These are phyloP conservation scores for Crambe crambe DNA, from an alignment of 37 sponge, comb jelly and placozoan genomes.

Conservation along the genomic window DNA sequence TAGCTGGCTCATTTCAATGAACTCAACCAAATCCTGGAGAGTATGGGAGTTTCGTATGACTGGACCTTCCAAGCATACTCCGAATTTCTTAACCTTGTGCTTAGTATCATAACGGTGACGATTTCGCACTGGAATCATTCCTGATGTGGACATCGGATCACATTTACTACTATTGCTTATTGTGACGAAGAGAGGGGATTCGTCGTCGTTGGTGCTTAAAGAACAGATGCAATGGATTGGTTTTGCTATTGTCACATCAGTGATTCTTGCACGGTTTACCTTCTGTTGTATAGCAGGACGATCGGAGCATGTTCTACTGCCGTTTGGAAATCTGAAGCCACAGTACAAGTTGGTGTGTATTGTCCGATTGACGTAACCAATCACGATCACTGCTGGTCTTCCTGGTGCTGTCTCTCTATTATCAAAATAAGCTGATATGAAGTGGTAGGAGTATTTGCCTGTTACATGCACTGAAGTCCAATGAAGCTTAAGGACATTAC, in stretches of 20 bases:
- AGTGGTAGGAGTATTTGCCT: neutral
- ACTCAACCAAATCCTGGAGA: neutral
- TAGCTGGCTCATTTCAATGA: conserved; percentile 24
- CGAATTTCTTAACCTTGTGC: conserved; percentile 10
- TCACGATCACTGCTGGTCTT: neutral
- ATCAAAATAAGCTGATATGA: conserved; percentile 31
- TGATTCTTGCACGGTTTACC: neutral
- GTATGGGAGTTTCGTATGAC: neutral
- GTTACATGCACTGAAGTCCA: neutral
- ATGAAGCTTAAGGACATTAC: neutral
- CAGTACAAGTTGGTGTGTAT: neutral
- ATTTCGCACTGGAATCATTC: conserved; percentile 1
- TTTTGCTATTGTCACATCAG: neutral
- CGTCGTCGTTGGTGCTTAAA: neutral
- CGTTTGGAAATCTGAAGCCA: neutral
- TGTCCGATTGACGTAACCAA: neutral
- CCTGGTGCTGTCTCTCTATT: neutral
- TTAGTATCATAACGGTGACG: neutral
- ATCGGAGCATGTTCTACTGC: neutral
- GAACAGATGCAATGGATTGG: neutral
- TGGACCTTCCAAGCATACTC: conserved; percentile 25
- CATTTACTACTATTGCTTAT: neutral
- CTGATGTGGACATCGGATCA: neutral
- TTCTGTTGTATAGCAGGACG: neutral
- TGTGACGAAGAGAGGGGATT: neutral